Base-by-base conservation (phyloP, 2,797 vertebrate species). In the Orientallactaga sibirica region DNA sequence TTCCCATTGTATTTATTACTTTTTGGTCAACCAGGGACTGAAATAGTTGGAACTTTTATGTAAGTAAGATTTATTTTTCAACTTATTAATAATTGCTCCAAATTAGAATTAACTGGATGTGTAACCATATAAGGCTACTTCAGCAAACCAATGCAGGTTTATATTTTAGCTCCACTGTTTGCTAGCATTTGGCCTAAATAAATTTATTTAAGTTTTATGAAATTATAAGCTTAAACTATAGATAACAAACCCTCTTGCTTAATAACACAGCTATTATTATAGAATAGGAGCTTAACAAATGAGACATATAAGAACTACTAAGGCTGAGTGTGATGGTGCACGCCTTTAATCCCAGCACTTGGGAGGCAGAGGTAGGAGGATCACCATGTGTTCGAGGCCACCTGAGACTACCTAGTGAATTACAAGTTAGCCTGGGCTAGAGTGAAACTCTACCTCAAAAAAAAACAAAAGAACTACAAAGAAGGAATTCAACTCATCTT, bases 221-320 rank as follows among this genome's bases (percentile, higher is more conserved):
- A 20, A 5, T 74, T 76, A 43, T 58, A n/a, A 62, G 5, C 24
- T 5, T 85, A 33, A 85, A 24, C 33, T 91, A 6, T 74, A 68
- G 33, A 73, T 91, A 79, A 52, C 6, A 85, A 93, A 37, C 1
- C 64, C 33, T 88, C 0, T 85, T 37, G 83, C 89, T 6, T 87
- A 85, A 88, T 88, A 79, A 14, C 33, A 10, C n/a, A 70, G 55
- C 58, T 43, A 66, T 80, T 71, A 70, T 70, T 68, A 33, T 22
- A 82, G 52, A 76, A 11, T 67, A 73, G n/a, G 12, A 70, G 29
- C n/a, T 91, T 92, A 95, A 22, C 41, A 84, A 94, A 61, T 76
- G 71, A 95, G 11, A 55, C 37, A 22, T 11, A 33, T 71, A 86
- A 55, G 68, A 71, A 77, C n/a, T 48, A 48, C 48, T 48, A 48